phyloP scores from a whole-genome alignment of 2,888 invertebrate species.

The Philereme transversata region DNA sequence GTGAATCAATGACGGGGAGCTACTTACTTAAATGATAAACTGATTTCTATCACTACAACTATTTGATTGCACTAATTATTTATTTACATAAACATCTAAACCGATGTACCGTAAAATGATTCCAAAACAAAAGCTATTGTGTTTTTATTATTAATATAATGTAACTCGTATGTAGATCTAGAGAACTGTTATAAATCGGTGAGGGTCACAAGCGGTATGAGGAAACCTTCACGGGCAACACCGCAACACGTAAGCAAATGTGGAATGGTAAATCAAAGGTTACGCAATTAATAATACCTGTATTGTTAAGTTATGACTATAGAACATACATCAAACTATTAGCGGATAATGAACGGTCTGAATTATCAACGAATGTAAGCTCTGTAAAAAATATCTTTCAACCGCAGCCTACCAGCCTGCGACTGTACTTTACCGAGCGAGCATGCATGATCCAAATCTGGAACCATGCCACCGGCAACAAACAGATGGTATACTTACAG shows the following conservation, averaged over 20 bases:
- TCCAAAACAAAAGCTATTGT: background rate
- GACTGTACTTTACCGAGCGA: slow-evolving; percentile 35
- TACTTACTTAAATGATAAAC: slow-evolving; percentile 16
- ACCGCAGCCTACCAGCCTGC: slow-evolving; percentile 37
- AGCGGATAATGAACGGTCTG: slow-evolving; percentile 7
- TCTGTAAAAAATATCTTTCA: slow-evolving; percentile 14
- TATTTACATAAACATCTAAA: slow-evolving; percentile 5
- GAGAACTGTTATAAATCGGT: slow-evolving; percentile 45
- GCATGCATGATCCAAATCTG: slow-evolving; percentile 61
- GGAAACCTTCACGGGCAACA: slow-evolving; percentile 80
- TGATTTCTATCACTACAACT: slow-evolving; percentile 1
- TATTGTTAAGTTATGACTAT: slow-evolving; percentile 51
- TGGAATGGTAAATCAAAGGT: slow-evolving; percentile 78
- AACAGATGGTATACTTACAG: slow-evolving; percentile 65
- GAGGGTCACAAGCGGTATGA: slow-evolving; percentile 77
- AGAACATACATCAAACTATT: slow-evolving; percentile 10
- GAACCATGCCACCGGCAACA: slow-evolving; percentile 65
- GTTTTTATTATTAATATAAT: background rate
- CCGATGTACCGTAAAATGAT: background rate
- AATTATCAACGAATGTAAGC: slow-evolving; percentile 3
- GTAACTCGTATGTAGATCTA: slow-evolving; percentile 6
- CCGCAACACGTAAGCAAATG: slow-evolving; percentile 82
- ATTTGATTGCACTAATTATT: slow-evolving; percentile 5
- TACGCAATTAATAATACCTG: slow-evolving; percentile 72
- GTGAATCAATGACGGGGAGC: slow-evolving; percentile 9